Base-by-base conservation (phyloP, 1,140 invertebrate species). In the Arctopsyche grandis region DNA sequence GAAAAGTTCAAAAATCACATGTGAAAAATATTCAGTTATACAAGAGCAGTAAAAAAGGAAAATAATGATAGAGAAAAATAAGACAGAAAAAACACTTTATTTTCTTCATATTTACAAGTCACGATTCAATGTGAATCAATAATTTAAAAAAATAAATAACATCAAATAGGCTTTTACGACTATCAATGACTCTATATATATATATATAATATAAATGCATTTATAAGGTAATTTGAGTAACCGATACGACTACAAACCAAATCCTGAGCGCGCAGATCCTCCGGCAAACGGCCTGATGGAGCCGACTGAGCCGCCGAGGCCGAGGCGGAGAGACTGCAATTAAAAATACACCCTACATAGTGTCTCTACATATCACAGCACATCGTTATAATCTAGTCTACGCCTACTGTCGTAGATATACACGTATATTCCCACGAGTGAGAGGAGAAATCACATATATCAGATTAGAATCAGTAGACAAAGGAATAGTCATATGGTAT, bases 81-180 rank as follows among this genome's bases (percentile, higher is more conserved):
- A 52, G 48, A 14, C 48, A 52, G 21, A 66, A 10, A 26, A 63
- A 66, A 66, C 10, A 26, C 19, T 69, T 46, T 48, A 71, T 71
- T 66, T 71, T 44, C 38, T 44, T n/a, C 16, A 48, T 46, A 71
- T 5, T 22, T 71, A 44, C 44, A 71, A 80, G 46, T 70, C 58
- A 56, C 56, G 81, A 80, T 80, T 82, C 81, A 82, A 82, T 82
- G 75, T 82, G 81, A 82, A 82, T 75, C 81, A 79, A 77, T 58
- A 71, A n/a, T n/a, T n/a, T n/a, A n/a, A n/a, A n/a, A 38, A 69
- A 22, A 75, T 69, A 26, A 76, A 63, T 69, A 78, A 24, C 48
- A 71, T 16, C 9, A 73, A 43, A 24, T 77, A 38, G 29, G 7
- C n/a, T 38, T 38, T 38, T 38, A 1, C 29, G 29, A 38, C 29